Percentiles rank a stretch among this genome's conserved stretches.
These are phyloP conservation scores for Papilio xuthus DNA, from an alignment of 1,140 invertebrate genomes.

Conservation along the genomic window DNA sequence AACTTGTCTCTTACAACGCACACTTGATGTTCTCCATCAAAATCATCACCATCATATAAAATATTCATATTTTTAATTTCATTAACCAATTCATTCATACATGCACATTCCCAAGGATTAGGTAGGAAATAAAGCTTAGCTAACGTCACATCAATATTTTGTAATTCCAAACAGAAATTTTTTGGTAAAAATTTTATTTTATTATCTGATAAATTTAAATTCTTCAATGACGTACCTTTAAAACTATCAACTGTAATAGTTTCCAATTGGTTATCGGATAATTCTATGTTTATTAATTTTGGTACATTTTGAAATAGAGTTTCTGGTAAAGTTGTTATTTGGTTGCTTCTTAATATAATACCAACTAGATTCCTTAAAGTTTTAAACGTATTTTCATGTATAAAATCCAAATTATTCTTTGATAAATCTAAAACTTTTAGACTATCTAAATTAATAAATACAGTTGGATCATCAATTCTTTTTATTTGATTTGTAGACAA, in stretches of 20 bases:
- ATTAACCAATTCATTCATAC: slow-evolving; percentile 56
- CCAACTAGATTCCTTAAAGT: slow-evolving; percentile 57
- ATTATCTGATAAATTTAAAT: slow-evolving; percentile 65
- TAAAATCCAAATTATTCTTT: slow-evolving; percentile 55
- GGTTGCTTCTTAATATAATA: slow-evolving; percentile 59
- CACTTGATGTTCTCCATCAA: slow-evolving; percentile 56
- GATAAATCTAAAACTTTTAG: slow-evolving; percentile 59
- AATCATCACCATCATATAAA: slow-evolving; percentile 56
- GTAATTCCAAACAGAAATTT: slow-evolving; percentile 68
- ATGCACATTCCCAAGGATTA: slow-evolving; percentile 74
- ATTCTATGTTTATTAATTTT: slow-evolving; percentile 55
- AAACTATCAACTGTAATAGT: slow-evolving; percentile 61
- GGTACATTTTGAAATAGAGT: slow-evolving; percentile 61
- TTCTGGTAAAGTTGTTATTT: slow-evolving; percentile 54
- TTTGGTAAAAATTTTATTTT: slow-evolving; percentile 62
- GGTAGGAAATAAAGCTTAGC: slow-evolving; percentile 64
- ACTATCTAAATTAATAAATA: slow-evolving; percentile 45
- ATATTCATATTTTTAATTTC: slow-evolving; percentile 61
- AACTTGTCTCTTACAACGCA: slow-evolving; percentile 56
- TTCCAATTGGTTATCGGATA: slow-evolving; percentile 62
- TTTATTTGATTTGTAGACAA: slow-evolving; percentile 61
- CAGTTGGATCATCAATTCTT: slow-evolving; percentile 45
- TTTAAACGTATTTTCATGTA: slow-evolving; percentile 57
- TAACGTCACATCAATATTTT: slow-evolving; percentile 59
- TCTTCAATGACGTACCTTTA: slow-evolving; percentile 55